These are phyloP conservation scores for Coluber constrictor DNA, from an alignment of 2,797 vertebrate species.

Conservation along the genomic window DNA sequence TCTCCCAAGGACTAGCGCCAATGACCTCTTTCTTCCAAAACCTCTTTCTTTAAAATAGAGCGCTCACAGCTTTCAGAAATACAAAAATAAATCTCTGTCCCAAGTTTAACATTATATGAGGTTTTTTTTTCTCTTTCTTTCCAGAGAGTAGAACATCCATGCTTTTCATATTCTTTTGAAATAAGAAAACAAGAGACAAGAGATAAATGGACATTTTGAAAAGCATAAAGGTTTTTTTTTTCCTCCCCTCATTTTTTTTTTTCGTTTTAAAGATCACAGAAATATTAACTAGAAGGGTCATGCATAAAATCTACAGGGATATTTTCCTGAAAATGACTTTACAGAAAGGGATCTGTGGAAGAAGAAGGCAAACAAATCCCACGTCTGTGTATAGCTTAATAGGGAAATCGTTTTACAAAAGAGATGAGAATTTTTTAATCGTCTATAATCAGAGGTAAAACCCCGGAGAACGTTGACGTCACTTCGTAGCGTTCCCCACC, in stretches of 20 bases:
- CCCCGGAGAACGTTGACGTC: neutral
- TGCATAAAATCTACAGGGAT: constrained; percentile 28
- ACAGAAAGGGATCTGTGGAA: neutral
- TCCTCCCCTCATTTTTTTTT: neutral
- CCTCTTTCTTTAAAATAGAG: neutral
- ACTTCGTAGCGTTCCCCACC: no score
- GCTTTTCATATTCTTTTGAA: constrained; percentile 23
- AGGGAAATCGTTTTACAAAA: constrained; percentile 23
- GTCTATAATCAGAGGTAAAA: neutral
- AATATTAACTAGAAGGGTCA: constrained; percentile 38
- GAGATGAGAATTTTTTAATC: neutral
- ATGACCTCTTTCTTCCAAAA: neutral
- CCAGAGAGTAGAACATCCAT: constrained; percentile 3
- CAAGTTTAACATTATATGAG: constrained; percentile 3
- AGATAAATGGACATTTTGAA: constrained; percentile 21
- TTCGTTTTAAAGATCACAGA: neutral
- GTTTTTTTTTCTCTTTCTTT: neutral
- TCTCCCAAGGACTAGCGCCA: neutral
- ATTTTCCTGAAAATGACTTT: constrained; percentile 47
- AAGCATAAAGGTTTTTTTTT: neutral
- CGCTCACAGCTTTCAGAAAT: neutral
- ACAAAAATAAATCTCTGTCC: neutral
- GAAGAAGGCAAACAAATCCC: constrained; percentile 32
- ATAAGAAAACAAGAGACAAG: constrained; percentile 24
- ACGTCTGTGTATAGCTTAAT: neutral